A percentile compares a stretch with the other conserved stretches of the same genome.
Evolutionary conservation across 2,113 vertebrate genomes (phyloP).

Genomic region (Scopus umbretta): DNA sequence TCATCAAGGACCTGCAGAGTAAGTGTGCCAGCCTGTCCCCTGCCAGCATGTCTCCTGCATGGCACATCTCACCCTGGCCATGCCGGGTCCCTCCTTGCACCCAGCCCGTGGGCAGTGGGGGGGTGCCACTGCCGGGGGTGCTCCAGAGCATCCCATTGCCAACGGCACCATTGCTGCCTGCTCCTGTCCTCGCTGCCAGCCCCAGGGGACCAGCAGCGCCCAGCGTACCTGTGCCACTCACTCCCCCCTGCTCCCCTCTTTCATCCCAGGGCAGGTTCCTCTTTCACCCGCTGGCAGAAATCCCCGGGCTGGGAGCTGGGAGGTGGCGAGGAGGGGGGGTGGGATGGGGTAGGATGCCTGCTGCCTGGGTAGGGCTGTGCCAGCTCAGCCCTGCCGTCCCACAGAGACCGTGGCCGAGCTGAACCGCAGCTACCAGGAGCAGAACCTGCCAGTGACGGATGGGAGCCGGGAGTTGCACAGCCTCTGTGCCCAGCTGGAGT

Average conservation of each 20-base stretch:
- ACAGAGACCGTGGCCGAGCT: constrained; percentile 51
- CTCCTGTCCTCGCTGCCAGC: neutral
- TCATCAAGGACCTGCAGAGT: constrained; percentile 70
- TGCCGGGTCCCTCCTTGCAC: neutral
- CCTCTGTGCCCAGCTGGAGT: constrained; percentile 74
- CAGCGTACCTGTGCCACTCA: neutral
- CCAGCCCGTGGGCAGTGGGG: fast-evolving
- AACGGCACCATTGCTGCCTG: neutral
- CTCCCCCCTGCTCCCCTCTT: neutral
- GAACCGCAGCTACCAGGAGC: constrained; percentile 20
- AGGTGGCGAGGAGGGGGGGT: neutral
- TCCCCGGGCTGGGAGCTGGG: neutral
- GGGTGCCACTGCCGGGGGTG: neutral
- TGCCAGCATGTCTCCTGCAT: neutral
- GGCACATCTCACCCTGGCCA: neutral
- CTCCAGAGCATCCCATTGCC: neutral
- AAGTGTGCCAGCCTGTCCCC: neutral
- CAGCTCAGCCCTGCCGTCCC: neutral
- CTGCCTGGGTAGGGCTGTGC: neutral
- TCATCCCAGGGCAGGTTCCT: neutral
- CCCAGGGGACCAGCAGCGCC: neutral
- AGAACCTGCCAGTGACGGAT: constrained; percentile 55
- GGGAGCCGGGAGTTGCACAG: constrained; percentile 68
- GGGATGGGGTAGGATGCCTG: neutral
- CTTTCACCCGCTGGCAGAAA: neutral